phyloP scores from a whole-genome alignment of 2,113 vertebrate species.

The Osmerus mordax region DNA sequence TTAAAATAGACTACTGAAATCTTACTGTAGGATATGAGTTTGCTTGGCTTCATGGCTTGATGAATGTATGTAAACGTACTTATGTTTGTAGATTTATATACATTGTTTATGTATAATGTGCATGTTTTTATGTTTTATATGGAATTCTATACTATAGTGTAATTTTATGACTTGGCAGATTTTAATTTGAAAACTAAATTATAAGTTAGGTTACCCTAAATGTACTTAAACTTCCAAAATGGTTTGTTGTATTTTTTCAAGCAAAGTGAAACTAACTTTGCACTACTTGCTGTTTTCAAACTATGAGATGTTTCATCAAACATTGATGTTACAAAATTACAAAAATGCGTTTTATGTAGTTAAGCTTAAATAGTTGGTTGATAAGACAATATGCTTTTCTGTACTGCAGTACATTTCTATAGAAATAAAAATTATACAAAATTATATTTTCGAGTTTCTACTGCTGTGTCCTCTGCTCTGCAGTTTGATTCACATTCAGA shows the following conservation, averaged over 20 bases:
- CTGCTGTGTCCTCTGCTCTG: too few relatives aligned
- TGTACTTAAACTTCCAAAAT: not conserved
- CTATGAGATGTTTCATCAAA: slow-evolving; percentile 32
- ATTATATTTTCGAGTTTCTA: too few relatives aligned
- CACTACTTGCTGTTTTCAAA: slow-evolving; percentile 63
- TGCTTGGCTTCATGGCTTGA: too few relatives aligned
- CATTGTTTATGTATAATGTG: too few relatives aligned
- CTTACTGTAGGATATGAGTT: too few relatives aligned
- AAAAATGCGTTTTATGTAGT: not conserved
- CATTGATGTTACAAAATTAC: not conserved
- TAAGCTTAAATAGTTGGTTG: not conserved
- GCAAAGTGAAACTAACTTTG: slow-evolving; percentile 25
- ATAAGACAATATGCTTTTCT: not conserved
- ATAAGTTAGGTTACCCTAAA: slow-evolving; percentile 1
- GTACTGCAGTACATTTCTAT: too few relatives aligned
- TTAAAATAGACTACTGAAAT: too few relatives aligned
- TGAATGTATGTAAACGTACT: too few relatives aligned
- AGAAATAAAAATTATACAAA: too few relatives aligned
- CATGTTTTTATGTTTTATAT: too few relatives aligned
- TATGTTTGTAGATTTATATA: too few relatives aligned
- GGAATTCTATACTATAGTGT: not conserved
- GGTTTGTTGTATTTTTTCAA: slow-evolving; percentile 7
- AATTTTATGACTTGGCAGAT: not conserved
- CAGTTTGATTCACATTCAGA: too few relatives aligned
- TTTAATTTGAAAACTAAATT: slow-evolving; percentile 19